A percentile compares a stretch with the other conserved stretches of the same genome.
phyloP scores from a whole-genome alignment of 2,888 invertebrate genomes.

The Agriopis leucophaearia region DNA sequence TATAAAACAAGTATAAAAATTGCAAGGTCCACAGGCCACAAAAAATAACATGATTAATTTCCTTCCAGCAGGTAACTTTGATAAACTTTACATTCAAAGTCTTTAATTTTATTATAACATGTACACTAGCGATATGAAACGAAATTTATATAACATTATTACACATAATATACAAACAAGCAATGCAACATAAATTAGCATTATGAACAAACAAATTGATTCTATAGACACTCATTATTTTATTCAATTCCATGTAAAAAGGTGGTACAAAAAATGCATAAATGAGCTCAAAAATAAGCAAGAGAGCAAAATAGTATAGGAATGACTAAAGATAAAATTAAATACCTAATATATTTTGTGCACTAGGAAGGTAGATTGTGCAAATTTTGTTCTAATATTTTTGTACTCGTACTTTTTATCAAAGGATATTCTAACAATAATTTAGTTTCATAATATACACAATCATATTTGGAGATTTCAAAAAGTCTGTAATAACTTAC shows the following conservation, averaged over 20 bases:
- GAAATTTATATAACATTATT: slow-evolving; percentile 35
- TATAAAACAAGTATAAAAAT: slow-evolving; percentile 21
- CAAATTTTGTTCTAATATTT: slow-evolving; percentile 11
- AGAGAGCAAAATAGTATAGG: slow-evolving; percentile 41
- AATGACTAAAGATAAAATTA: slow-evolving; percentile 31
- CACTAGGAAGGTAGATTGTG: slow-evolving; percentile 24
- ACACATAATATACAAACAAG: slow-evolving; percentile 27
- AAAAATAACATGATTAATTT: slow-evolving; percentile 18
- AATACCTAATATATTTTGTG: slow-evolving; percentile 36
- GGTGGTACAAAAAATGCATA: slow-evolving; percentile 29
- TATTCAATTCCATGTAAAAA: slow-evolving; percentile 19
- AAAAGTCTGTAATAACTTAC: slow-evolving; percentile 24
- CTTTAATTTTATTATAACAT: slow-evolving; percentile 41
- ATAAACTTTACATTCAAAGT: slow-evolving; percentile 33
- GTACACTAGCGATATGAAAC: slow-evolving; percentile 29
- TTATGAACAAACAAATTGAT: slow-evolving; percentile 28
- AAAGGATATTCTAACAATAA: slow-evolving; percentile 8
- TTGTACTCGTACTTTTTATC: slow-evolving; percentile 4
- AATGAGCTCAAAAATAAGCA: slow-evolving; percentile 33
- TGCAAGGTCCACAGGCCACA: slow-evolving; percentile 15
- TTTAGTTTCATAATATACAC: slow-evolving; percentile 12
- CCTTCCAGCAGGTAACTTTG: slow-evolving; percentile 23
- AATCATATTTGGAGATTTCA: slow-evolving; percentile 15
- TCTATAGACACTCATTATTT: slow-evolving; percentile 18
- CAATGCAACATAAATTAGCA: slow-evolving; percentile 24